These are phyloP conservation scores for Halocynthia roretzi DNA, from an alignment of 23 tunicate species.

Conservation along the genomic window DNA sequence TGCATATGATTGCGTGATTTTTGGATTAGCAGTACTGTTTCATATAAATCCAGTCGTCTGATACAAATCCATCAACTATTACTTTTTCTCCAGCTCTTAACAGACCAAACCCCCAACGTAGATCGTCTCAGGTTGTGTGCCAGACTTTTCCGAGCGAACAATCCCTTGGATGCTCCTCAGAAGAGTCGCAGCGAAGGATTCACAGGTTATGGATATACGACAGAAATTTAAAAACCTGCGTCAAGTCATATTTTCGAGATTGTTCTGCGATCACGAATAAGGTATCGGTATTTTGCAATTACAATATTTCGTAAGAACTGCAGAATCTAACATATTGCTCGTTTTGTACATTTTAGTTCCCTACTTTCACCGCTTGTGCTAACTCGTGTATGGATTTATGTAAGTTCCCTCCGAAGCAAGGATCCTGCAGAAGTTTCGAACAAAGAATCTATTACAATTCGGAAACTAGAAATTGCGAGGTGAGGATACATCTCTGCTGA, in stretches of 20 bases:
- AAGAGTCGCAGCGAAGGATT: slow-evolving; percentile 1
- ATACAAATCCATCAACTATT: too few relatives aligned
- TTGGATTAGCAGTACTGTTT: too few relatives aligned
- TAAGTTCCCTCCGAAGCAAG: slow-evolving; percentile 4
- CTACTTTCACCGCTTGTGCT: background rate
- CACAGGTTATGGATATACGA: background rate
- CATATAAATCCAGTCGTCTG: too few relatives aligned
- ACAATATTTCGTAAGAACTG: background rate
- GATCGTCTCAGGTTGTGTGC: slow-evolving; percentile 8
- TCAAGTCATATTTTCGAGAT: slow-evolving; percentile 2
- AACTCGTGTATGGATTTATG: slow-evolving; percentile 11
- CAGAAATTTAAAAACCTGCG: background rate
- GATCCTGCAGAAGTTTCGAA: background rate
- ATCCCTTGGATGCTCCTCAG: background rate
- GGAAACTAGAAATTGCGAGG: slow-evolving; percentile 7
- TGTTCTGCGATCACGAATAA: slow-evolving; percentile 1
- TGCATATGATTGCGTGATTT: too few relatives aligned
- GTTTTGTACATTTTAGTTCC: background rate
- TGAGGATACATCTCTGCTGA: background rate
- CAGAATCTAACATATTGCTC: too few relatives aligned
- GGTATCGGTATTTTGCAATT: background rate
- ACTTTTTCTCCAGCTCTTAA: too few relatives aligned
- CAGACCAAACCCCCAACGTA: background rate
- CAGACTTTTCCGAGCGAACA: slow-evolving; percentile 3
- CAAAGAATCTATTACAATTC: background rate